Base-by-base conservation (phyloP, 2,113 vertebrate genomes). In the Oncorhynchus kisutch region DNA sequence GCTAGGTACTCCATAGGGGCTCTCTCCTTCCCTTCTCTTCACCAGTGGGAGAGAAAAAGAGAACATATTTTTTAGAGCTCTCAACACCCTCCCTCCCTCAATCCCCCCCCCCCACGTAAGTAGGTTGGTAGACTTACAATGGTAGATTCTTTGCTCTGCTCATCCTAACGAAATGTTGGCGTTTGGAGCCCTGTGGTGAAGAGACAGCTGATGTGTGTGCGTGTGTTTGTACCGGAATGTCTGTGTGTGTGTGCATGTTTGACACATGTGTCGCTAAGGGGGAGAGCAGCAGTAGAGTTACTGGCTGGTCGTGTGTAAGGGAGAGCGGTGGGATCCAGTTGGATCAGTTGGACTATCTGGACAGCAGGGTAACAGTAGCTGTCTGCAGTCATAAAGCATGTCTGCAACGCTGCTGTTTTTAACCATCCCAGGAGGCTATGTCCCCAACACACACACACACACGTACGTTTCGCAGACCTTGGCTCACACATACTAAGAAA, bases 1-100 rank as follows among this genome's bases (percentile, higher is more conserved):
- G 39, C 31, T 69, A 66, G 84, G 78, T 51, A 62, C 79, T 82
- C 45, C 9, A 16, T 24, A 73, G 78, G 11, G 70, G 78, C 48
- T 29, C 13, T 67, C 71, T 67, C 73, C 65, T 67, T 65, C 73
- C 45, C 27, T 11, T 78, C 82, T 74, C 80, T 72, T 81, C 49
- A 49, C 70, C 59, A 68, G 75, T 18, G 62, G 31, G 70, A 31
- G 13, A 29, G 13, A 59, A 59, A 59, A 59, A 34, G 14, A 66
- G 66, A 71, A 72, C 39, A 11, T 59, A 67, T 62, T 45, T 18
- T 60, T 67, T 18, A 12, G 20, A 16, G 4, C 59, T 20, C 22
- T 12, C 14, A 27, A 27, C 65, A 6, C 27, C 71, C 59, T 25
- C 62, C 20, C 29, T 62, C 20, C 57, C 7, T 39, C 29, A 3